Conservation (phyloP, 2,888 invertebrate genomes). For the Acleris cristana region DNA sequence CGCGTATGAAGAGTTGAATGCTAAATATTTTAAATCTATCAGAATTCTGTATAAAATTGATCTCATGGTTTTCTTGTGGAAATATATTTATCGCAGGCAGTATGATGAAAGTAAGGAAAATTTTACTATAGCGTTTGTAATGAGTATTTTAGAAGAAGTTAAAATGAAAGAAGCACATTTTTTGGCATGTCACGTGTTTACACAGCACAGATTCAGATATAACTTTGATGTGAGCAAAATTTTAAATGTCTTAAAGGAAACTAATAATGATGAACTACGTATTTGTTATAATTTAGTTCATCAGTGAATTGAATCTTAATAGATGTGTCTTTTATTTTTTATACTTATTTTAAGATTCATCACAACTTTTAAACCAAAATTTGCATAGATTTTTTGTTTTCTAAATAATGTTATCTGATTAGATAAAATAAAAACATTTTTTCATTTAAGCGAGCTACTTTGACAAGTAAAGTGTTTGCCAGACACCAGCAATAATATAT, state of each 20-base stretch:
- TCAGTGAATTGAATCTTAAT: no score
- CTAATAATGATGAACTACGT: slow-evolving; percentile 12
- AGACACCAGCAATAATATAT: no score
- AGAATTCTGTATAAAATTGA: slow-evolving; percentile 9
- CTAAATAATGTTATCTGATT: no score
- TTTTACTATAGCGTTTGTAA: slow-evolving; percentile 20
- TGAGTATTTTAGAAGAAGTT: slow-evolving; percentile 17
- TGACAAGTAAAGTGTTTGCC: no score
- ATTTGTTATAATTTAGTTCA: no score
- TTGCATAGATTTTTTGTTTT: no score
- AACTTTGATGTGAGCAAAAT: slow-evolving; percentile 6
- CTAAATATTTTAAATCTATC: slow-evolving; percentile 15
- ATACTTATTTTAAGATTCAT: no score
- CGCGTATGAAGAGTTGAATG: slow-evolving; percentile 15
- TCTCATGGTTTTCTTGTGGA: background rate
- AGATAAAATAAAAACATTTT: no score
- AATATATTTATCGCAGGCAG: background rate
- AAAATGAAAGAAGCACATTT: slow-evolving; percentile 13
- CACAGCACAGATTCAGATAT: slow-evolving; percentile 9
- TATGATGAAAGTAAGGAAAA: slow-evolving; percentile 25
- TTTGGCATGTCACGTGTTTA: slow-evolving; percentile 13
- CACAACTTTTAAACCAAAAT: no score
- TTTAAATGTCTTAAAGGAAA: slow-evolving; percentile 1
- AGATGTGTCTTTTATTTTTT: no score
- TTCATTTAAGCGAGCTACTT: no score